These are phyloP conservation scores for Laothoe populi DNA, from an alignment of 2,888 invertebrate species.

Conservation along the genomic window DNA sequence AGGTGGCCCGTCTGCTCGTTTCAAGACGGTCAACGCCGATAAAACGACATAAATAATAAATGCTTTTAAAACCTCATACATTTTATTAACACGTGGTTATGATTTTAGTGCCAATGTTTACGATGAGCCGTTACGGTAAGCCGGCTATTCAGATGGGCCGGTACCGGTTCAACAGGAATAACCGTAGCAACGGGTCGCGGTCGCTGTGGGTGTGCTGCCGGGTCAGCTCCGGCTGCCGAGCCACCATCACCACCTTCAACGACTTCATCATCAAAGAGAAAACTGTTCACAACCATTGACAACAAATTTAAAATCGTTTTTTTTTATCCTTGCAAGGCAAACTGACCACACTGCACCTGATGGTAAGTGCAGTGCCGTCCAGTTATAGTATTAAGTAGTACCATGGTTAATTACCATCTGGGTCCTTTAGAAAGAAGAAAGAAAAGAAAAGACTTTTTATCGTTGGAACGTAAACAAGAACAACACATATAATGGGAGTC, in stretches of 20 bases:
- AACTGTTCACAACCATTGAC: slow-evolving; percentile 48
- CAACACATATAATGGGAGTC: too few relatives aligned
- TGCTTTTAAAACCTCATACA: not conserved
- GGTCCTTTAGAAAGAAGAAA: too few relatives aligned
- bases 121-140: slow-evolving; percentile 43
- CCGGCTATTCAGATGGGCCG: slow-evolving; percentile 45
- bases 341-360: too few relatives aligned
- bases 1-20: too few relatives aligned
- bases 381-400: too few relatives aligned
- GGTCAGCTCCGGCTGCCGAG: slow-evolving; percentile 56
- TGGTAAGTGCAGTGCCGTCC: too few relatives aligned
- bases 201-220: slow-evolving; percentile 63
- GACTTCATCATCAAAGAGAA: slow-evolving; percentile 41
- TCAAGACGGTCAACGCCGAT: too few relatives aligned
- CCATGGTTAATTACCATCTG: too few relatives aligned
- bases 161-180: slow-evolving; percentile 51
- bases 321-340: too few relatives aligned
- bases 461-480: too few relatives aligned
- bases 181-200: slow-evolving; percentile 55
- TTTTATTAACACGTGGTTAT: slow-evolving; percentile 6
- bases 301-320: too few relatives aligned
- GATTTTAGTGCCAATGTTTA: slow-evolving; percentile 46
- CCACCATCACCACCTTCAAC: slow-evolving; percentile 45
- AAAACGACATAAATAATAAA: not conserved
- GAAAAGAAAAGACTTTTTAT: too few relatives aligned